Evolutionary conservation across 1,140 invertebrate genomes (phyloP).

Genomic region (Chironomus striatipennis): DNA sequence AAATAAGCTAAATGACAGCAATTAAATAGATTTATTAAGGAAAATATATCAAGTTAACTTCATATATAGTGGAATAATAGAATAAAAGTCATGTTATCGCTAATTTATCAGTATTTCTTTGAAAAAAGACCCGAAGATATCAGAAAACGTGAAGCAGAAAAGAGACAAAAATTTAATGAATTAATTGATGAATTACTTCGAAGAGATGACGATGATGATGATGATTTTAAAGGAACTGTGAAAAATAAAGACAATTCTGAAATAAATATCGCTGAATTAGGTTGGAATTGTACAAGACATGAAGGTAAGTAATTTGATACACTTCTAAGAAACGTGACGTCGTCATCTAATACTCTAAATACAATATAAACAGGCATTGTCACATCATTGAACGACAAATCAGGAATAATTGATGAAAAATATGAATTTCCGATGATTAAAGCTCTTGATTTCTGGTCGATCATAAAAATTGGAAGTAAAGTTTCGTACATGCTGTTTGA

Average conservation of each 20-base stretch:
- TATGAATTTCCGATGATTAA: not conserved
- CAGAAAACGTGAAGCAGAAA: not conserved
- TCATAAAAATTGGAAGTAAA: not conserved
- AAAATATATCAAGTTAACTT: not conserved
- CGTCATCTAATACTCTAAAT: no score
- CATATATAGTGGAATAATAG: not conserved
- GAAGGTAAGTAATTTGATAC: not conserved
- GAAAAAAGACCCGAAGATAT: not conserved
- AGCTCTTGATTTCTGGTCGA: not conserved
- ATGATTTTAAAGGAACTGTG: not conserved
- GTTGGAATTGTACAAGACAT: not conserved
- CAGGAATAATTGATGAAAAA: not conserved
- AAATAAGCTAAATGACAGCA: not conserved
- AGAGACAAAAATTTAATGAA: not conserved
- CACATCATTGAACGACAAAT: not conserved
- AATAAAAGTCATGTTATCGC: not conserved
- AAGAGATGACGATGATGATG: not conserved
- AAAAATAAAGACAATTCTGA: not conserved
- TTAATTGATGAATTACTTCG: not conserved
- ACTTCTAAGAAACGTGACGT: no score
- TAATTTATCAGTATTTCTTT: not conserved
- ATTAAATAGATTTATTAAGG: no score
- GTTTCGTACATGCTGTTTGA: not conserved
- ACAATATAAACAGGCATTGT: no score
- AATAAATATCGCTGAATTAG: not conserved